These are phyloP conservation scores for Pogona vitticeps DNA, from an alignment of 2,113 vertebrate genomes.

Conservation along the genomic window DNA sequence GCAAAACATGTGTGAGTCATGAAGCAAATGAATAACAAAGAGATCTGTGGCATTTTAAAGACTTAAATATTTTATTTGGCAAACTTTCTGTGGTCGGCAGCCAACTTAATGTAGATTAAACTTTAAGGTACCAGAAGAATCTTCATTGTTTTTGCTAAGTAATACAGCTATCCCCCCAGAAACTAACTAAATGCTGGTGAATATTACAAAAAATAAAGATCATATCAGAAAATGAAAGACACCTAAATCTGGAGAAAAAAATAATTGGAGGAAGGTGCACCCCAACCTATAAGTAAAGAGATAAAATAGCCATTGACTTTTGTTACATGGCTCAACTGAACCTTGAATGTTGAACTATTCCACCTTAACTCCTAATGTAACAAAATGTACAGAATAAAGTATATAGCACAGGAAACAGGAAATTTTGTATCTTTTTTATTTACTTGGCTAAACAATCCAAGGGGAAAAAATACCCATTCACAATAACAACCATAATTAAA, in stretches of 20 bases:
- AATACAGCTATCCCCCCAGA: background rate
- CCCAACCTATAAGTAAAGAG: background rate
- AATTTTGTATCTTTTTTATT: rapidly evolving
- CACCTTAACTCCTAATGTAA: background rate
- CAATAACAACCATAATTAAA: background rate
- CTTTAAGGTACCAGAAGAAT: too few species aligned
- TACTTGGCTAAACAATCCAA: background rate
- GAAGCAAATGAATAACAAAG: background rate
- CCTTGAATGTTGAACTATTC: background rate
- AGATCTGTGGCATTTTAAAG: too few species aligned
- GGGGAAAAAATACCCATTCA: background rate
- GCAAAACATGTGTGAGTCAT: background rate
- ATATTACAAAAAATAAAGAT: background rate
- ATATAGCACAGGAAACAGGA: background rate
- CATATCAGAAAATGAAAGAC: background rate
- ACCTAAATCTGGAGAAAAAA: background rate
- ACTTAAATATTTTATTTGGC: too few species aligned
- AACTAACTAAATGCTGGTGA: background rate
- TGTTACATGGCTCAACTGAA: background rate
- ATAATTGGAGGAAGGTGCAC: too few species aligned
- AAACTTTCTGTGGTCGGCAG: too few species aligned
- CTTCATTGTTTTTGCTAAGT: too few species aligned
- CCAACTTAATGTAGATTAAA: too few species aligned
- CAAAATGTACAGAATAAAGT: background rate
- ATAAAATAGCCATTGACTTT: background rate